These are phyloP conservation scores for Portevinia maculata DNA, from an alignment of 2,888 invertebrate species.

Conservation along the genomic window DNA sequence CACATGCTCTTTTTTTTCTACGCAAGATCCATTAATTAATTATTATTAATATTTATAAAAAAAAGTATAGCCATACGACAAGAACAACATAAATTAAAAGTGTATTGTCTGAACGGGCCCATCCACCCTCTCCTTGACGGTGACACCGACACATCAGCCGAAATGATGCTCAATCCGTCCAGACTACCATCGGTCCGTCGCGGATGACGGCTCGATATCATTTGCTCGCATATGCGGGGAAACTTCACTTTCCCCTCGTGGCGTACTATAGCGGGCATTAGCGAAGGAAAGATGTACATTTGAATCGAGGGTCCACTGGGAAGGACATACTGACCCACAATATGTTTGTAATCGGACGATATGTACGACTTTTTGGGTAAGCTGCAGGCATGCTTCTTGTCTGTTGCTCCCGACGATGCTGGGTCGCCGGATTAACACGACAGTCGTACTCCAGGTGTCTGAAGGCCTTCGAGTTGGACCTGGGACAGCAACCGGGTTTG, in stretches of 20 bases:
- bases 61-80: background rate
- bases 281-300: slow-evolving; percentile 78
- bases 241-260: slow-evolving; percentile 82
- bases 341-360: slow-evolving; percentile 79
- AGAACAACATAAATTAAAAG: slow-evolving; percentile 38
- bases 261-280: slow-evolving; percentile 80
- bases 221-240: slow-evolving; percentile 45
- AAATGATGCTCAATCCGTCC: slow-evolving; percentile 81
- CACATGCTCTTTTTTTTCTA: too few species aligned
- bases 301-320: slow-evolving; percentile 81
- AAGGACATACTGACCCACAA: slow-evolving; percentile 80
- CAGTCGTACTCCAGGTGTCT: slow-evolving; percentile 79
- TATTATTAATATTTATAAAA: too few species aligned
- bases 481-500: slow-evolving; percentile 74
- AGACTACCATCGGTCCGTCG: slow-evolving; percentile 78
- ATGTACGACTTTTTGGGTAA: slow-evolving; percentile 82
- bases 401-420: background rate
- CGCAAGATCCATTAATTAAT: too few species aligned
- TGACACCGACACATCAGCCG: slow-evolving; percentile 82
- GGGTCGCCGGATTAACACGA: slow-evolving; percentile 70
- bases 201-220: slow-evolving; percentile 49
- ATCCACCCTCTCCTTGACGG: slow-evolving; percentile 4
- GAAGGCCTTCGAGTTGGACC: slow-evolving; percentile 75
- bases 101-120: slow-evolving; percentile 6
- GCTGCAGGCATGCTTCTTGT: slow-evolving; percentile 45